Evolutionary conservation across 2,113 vertebrate genomes (phyloP).

Genomic region (Malurus elegans): DNA sequence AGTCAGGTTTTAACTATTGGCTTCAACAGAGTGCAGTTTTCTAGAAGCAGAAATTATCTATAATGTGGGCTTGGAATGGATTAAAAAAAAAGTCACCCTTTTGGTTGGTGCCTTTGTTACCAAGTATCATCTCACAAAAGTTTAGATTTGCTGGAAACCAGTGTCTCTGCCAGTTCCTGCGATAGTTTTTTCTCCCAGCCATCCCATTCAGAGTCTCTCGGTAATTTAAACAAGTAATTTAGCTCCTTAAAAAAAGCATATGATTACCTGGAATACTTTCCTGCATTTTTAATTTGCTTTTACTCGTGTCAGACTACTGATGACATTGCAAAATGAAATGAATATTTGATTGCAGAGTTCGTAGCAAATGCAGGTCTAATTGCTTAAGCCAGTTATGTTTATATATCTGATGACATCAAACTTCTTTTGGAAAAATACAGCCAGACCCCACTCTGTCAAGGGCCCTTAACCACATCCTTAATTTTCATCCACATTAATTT

Average conservation of each 20-base stretch:
- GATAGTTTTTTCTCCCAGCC: neutral
- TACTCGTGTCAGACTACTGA: conserved; percentile 14
- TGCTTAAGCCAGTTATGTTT: neutral
- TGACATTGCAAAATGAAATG: conserved; percentile 29
- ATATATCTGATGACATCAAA: neutral
- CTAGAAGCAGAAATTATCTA: neutral
- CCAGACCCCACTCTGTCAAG: neutral
- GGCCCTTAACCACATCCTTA: neutral
- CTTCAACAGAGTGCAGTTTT: neutral
- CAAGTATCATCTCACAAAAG: neutral
- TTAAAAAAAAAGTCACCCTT: neutral
- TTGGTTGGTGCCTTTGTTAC: neutral
- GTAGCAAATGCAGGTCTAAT: conserved; percentile 7
- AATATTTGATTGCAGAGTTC: conserved; percentile 47
- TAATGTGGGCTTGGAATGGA: neutral
- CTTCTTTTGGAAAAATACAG: conserved; percentile 1
- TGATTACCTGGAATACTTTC: conserved; percentile 21
- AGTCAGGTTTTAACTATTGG: accelerated
- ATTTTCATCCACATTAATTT: neutral
- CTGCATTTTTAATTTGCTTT: conserved; percentile 26
- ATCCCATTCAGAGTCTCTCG: neutral
- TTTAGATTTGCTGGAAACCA: neutral
- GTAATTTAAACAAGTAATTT: conserved; percentile 1
- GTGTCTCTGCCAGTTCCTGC: neutral
- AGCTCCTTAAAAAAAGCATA: neutral